phyloP scores from a whole-genome alignment of 2,797 vertebrate species.

The Microctenopoma stevenorrisi region DNA sequence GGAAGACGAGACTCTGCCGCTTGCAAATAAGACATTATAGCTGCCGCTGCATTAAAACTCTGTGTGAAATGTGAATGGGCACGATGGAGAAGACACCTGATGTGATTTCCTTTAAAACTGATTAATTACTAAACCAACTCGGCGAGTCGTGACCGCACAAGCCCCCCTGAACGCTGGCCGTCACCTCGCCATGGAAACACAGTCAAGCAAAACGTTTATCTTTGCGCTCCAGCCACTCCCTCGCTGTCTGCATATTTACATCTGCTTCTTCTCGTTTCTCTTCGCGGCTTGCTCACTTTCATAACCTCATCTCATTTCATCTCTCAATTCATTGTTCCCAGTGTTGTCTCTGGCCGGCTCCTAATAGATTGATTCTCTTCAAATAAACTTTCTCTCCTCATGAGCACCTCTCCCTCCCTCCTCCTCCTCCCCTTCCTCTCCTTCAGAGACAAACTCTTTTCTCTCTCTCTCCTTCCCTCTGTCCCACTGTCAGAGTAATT shows the following conservation, averaged over 20 bases:
- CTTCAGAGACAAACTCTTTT: slow-evolving; percentile 20
- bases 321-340: slow-evolving; percentile 20
- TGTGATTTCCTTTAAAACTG: slow-evolving; percentile 38
- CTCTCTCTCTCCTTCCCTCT: slow-evolving; percentile 25
- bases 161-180: slow-evolving; percentile 46
- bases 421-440: background rate
- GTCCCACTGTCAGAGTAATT: slow-evolving; percentile 64
- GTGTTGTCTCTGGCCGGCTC: slow-evolving; percentile 7
- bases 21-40: slow-evolving; percentile 17
- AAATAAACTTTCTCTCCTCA: slow-evolving; percentile 34
- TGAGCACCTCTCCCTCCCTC: background rate
- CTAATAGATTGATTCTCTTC: slow-evolving; percentile 14
- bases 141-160: slow-evolving; percentile 51
- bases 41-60: slow-evolving; percentile 9
- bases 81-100: slow-evolving; percentile 31
- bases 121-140: slow-evolving; percentile 55
- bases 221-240: slow-evolving; percentile 61
- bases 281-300: slow-evolving; percentile 36
- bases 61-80: background rate
- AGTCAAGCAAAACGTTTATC: slow-evolving; percentile 65
- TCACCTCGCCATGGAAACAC: slow-evolving; percentile 57
- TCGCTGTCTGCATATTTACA: slow-evolving; percentile 57
- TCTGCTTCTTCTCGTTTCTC: slow-evolving; percentile 27
- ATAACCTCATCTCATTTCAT: slow-evolving; percentile 32
- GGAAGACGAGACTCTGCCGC: slow-evolving; percentile 34